Base-by-base conservation (phyloP, 2,797 vertebrate genomes). In the Leucoraja ocellata region DNA sequence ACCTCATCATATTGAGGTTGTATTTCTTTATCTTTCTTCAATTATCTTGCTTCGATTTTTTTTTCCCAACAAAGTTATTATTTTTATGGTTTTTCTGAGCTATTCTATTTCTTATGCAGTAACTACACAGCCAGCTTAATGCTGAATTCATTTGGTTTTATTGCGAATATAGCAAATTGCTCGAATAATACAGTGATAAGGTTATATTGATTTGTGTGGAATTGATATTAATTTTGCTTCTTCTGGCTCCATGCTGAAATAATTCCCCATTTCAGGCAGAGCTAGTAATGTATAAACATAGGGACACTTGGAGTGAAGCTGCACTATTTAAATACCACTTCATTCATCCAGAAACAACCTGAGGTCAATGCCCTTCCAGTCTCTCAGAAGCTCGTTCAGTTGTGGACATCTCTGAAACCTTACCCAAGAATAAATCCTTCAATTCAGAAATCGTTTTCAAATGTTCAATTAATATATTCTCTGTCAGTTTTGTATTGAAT, bases 141-240 rank as follows among this genome's bases (percentile, higher is more conserved):
- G 61, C 28, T 88, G 84, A 88, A 88, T 88, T 18, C 6, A 32
- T 88, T 63, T 88, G 28, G 61, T 88, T 36, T 88, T 65, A 88
- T 88, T 65, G n/a, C 61, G 65, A 88, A 88, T 88, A 28, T 88
- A 61, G 61, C 61, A 88, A 88, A 65, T 65, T 65, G 61, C 28
- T 88, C 4, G 18, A 32, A 78, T 36, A 65, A 65, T 88, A 32
- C 28, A 32, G 39, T 54, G 54, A 83, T 79, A 36, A 36, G 32
- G 13, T 79, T 39, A 39, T 83, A 58, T 54, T 83, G 46, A 83
- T 83, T 83, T 83, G 61, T 65, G 61, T 65, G 61, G 61, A 88
- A 65, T 65, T 88, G 84, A 18, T 88, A 16, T 4, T 65, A 65
- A 65, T 88, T 65, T 88, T 21, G n/a, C 84, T 65, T 88, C 61